These are phyloP conservation scores for Netelia fuscicornis DNA, from an alignment of 2,888 invertebrate species.

Conservation along the genomic window DNA sequence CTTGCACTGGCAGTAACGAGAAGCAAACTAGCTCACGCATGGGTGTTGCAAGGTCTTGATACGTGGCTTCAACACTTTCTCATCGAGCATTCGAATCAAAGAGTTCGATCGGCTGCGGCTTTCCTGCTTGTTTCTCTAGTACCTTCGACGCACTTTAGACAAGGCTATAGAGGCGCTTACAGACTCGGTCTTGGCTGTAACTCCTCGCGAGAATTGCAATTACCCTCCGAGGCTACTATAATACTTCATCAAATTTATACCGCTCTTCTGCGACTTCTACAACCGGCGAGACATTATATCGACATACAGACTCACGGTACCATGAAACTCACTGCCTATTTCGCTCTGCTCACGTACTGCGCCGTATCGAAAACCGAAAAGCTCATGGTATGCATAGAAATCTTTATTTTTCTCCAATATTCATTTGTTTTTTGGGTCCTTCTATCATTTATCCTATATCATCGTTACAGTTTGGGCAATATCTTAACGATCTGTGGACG, in stretches of 20 bases:
- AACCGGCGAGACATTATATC: conserved; percentile 94
- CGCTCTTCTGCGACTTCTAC: conserved; percentile 90
- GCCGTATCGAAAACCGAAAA: conserved; percentile 96
- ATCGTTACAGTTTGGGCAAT: conserved; percentile 93
- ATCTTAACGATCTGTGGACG: conserved; percentile 96
- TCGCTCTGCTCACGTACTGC: conserved; percentile 96
- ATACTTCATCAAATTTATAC: conserved; percentile 90
- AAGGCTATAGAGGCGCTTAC: conserved; percentile 90
- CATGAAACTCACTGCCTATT: conserved; percentile 96
- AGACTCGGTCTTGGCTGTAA: conserved; percentile 87
- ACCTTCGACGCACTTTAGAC: conserved; percentile 95
- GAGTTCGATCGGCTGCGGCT: conserved; percentile 96
- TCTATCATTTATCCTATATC: not conserved
- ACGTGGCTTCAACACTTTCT: conserved; percentile 96
- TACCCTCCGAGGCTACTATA: conserved; percentile 86
- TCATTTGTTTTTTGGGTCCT: not conserved
- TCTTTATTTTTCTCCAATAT: conserved; percentile 2
- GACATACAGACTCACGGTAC: conserved; percentile 95
- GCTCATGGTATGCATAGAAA: conserved; percentile 90
- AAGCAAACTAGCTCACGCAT: conserved; percentile 95
- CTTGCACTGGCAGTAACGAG: conserved; percentile 91
- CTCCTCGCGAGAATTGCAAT: conserved; percentile 84
- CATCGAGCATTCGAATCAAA: conserved; percentile 93
- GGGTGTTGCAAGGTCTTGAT: conserved; percentile 96
- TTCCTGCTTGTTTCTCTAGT: conserved; percentile 95